Percentiles rank a stretch among this genome's conserved stretches.
phyloP scores from a whole-genome alignment of 2,797 vertebrate species.

The Schizothorax lantsangensis region DNA sequence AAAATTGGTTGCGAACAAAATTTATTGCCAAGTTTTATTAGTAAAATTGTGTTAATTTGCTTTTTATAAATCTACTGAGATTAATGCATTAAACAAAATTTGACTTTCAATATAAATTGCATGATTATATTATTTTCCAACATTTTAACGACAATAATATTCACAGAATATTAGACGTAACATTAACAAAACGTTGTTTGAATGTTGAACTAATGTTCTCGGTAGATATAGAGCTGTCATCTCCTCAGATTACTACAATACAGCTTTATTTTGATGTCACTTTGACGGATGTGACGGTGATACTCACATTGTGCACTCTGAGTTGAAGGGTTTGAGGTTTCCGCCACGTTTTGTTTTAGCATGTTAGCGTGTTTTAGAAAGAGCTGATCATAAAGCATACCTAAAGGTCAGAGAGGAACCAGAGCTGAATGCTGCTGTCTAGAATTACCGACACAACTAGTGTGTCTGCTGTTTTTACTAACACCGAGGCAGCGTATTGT shows the following conservation, averaged over 20 bases:
- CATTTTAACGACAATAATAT: background rate
- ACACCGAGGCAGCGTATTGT: conserved; percentile 46
- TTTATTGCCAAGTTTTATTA: background rate
- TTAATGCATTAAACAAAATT: background rate
- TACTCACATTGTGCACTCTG: background rate
- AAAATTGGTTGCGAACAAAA: background rate
- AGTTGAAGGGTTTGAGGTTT: conserved; percentile 29
- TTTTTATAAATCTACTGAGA: background rate
- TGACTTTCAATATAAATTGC: background rate
- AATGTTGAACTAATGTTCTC: conserved; percentile 1
- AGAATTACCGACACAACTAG: conserved; percentile 44
- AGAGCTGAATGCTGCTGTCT: conserved; percentile 20
- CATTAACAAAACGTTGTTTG: background rate
- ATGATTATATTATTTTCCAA: background rate
- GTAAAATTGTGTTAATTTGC: background rate
- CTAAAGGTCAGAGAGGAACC: conserved; percentile 58
- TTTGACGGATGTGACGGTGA: background rate
- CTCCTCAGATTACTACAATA: background rate
- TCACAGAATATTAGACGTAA: background rate
- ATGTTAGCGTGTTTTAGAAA: conserved; percentile 17
- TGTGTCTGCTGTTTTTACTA: conserved; percentile 48
- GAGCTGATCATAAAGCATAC: conserved; percentile 45
- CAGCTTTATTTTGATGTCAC: background rate
- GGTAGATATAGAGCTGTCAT: background rate
- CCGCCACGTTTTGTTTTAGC: background rate